Conservation (phyloP, 2,113 vertebrate genomes). For the Dunckerocampus dactyliophorus region DNA sequence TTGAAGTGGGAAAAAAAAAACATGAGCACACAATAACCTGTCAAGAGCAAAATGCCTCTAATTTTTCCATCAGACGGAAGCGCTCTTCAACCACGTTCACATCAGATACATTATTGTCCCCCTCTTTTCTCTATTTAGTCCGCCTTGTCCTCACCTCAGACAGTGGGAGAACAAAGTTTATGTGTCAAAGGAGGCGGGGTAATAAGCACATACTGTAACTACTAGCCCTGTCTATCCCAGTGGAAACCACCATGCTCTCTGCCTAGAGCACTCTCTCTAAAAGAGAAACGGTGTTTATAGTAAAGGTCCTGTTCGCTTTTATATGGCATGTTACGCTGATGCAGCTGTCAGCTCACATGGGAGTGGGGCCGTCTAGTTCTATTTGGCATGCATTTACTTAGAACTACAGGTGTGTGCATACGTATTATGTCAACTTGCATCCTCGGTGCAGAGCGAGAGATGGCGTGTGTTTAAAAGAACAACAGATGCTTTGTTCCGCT, state of each 20-base stretch:
- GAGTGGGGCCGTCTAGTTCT: conserved; percentile 16
- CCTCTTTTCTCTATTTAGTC: conserved; percentile 42
- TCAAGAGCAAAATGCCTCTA: conserved; percentile 77
- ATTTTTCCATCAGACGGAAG: conserved; percentile 79
- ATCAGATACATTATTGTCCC: conserved; percentile 48
- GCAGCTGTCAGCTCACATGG: conserved; percentile 83
- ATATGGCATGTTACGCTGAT: conserved; percentile 84
- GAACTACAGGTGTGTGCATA: background rate
- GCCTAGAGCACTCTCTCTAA: conserved; percentile 37
- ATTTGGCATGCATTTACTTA: conserved; percentile 16
- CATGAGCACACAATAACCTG: conserved; percentile 71
- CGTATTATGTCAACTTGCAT: background rate
- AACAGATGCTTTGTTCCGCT: conserved; percentile 78
- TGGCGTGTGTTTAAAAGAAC: conserved; percentile 78
- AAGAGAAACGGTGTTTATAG: conserved; percentile 76
- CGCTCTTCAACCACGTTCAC: conserved; percentile 67
- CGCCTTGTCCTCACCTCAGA: conserved; percentile 35
- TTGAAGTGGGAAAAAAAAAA: conserved; percentile 62
- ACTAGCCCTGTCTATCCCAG: conserved; percentile 47
- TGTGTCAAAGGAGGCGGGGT: conserved; percentile 60
- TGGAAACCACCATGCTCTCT: conserved; percentile 46
- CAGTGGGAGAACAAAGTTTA: conserved; percentile 58
- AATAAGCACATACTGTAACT: conserved; percentile 71
- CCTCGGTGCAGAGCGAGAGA: background rate
- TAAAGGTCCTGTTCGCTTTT: conserved; percentile 89